Conservation (phyloP, 2,113 vertebrate species). For the Prionailurus viverrinus region DNA sequence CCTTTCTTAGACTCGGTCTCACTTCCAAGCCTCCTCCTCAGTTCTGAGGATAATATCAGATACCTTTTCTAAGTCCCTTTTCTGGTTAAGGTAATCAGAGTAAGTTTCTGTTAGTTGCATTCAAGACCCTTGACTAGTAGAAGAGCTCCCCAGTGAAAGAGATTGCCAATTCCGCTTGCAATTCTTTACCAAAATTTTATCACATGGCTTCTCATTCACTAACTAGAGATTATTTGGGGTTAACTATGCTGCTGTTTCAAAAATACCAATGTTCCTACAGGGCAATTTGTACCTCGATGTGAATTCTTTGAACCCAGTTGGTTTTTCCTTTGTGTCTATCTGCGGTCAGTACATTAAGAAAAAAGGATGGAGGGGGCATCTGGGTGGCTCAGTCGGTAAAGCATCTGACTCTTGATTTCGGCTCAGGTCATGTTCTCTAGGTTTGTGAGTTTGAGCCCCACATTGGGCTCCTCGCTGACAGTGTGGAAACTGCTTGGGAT, state of each 20-base stretch:
- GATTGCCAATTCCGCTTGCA: conserved; percentile 20
- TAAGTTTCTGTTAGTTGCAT: background rate
- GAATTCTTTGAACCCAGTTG: conserved; percentile 15
- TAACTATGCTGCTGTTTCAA: background rate
- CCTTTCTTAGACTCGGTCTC: background rate
- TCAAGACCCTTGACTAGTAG: background rate
- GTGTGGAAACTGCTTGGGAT: too few species aligned
- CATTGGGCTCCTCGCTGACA: too few species aligned
- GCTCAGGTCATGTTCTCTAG: too few species aligned
- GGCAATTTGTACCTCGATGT: background rate
- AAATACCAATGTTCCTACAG: background rate
- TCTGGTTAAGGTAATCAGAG: background rate
- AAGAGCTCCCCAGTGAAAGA: background rate
- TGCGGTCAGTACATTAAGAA: conserved; percentile 40
- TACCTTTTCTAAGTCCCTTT: background rate
- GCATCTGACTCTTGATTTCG: too few species aligned
- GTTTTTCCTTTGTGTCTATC: background rate
- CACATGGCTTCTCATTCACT: background rate
- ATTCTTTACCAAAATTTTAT: background rate
- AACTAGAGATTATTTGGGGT: background rate
- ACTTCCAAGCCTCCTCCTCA: background rate
- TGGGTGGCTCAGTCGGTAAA: background rate
- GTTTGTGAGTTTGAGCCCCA: too few species aligned
- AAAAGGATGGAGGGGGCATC: background rate
- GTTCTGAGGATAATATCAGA: background rate